These are phyloP conservation scores for Coptodon rendalli DNA, from an alignment of 2,113 vertebrate genomes.

Conservation along the genomic window DNA sequence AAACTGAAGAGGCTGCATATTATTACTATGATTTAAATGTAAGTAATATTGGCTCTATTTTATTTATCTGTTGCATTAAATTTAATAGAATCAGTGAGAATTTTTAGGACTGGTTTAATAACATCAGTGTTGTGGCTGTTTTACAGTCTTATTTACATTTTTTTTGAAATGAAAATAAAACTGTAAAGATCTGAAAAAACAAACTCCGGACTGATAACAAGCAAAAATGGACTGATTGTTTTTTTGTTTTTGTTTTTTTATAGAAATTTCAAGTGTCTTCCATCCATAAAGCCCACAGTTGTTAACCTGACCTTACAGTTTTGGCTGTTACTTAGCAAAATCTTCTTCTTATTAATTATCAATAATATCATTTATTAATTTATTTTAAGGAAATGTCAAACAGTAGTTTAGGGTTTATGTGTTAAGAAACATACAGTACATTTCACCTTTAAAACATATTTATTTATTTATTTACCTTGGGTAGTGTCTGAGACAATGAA, in stretches of 20 bases:
- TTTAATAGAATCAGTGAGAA: background rate
- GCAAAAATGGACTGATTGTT: background rate
- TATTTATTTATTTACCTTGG: background rate
- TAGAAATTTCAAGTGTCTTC: background rate
- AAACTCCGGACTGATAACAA: background rate
- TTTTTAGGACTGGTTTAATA: background rate
- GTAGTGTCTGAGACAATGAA: background rate
- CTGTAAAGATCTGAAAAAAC: background rate
- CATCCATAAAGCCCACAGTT: background rate
- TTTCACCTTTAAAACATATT: background rate
- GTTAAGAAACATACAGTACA: background rate
- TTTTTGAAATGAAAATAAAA: background rate
- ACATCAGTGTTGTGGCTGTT: background rate
- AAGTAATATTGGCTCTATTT: background rate
- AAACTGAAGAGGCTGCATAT: background rate
- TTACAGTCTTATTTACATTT: background rate
- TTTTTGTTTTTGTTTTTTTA: background rate
- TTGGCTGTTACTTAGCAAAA: background rate
- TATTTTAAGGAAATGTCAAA: background rate
- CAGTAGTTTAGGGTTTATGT: background rate
- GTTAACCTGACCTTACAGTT: background rate
- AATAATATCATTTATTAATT: background rate
- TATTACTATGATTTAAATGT: background rate
- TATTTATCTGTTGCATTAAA: background rate
- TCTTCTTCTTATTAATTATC: fast-evolving